Base-by-base conservation (phyloP, 2,113 vertebrate genomes). In the Tricholaema leucomelas region DNA sequence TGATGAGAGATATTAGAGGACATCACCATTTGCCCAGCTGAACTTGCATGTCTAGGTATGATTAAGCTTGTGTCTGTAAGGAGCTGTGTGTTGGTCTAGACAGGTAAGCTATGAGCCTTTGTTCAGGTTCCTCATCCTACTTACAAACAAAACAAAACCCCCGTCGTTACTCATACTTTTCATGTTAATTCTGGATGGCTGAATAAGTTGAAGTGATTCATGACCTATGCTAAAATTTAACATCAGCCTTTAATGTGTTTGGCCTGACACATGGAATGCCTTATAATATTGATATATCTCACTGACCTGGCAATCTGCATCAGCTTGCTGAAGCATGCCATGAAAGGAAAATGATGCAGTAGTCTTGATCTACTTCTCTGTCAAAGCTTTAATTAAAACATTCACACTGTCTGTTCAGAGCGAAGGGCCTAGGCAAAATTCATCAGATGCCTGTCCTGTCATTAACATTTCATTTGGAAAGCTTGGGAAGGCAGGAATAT, bases 121-220 rank as follows among this genome's bases (percentile, higher is more conserved):
- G 95, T 88, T 97, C 84, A 89, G 81, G 76, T 87, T 52, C 76
- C 72, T 92, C 83, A 95, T 89, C 59, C 64, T 81, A 27, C 55
- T 93, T 77, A 25, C 92, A 96, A 94, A 33, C 70, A 90, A 91
- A 87, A 28, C 23, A 46, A 71, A 48, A 59, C 19, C 3, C 28
- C 30, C 38, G 88, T 74, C 27, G 24, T 95, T 95, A 91, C 82
- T 94, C 88, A 82, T 77, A 70, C 30, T 88, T 90, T 86, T 96
- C 40, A 21, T 85, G 38, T 85, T 93, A 90, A 73, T 65, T 86
- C 72, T 85, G 56, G 59, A 60, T 87, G 72, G 66, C 78, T 95
- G 90, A 30, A 67, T 70, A 77, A 72, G 33, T 83, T 42, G 55
- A 46, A 81, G 46, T 87, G 87, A 95, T 60, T 97, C 88, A 85